A percentile compares a stretch with the other conserved stretches of the same genome.
phyloP scores from a whole-genome alignment of 2,113 vertebrate species.

The Clinocottus analis region DNA sequence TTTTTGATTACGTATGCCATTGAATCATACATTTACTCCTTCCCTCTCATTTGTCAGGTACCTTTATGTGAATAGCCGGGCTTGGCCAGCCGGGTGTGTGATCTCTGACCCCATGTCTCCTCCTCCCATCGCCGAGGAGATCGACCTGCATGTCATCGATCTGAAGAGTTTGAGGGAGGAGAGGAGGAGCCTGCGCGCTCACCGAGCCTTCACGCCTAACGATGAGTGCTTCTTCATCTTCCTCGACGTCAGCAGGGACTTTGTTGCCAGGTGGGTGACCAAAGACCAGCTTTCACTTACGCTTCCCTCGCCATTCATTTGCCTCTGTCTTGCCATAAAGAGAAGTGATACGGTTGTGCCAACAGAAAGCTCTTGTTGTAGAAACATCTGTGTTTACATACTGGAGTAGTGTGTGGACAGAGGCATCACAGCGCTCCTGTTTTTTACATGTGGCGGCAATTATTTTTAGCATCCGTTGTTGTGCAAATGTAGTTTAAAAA shows the following conservation, averaged over 20 bases:
- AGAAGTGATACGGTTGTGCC: not conserved
- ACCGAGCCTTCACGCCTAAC: conserved; percentile 94
- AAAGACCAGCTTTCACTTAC: not conserved
- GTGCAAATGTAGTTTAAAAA: not conserved
- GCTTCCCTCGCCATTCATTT: not conserved
- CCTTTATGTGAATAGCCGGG: conserved; percentile 95
- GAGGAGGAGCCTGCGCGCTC: conserved; percentile 89
- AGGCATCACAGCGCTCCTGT: too few relatives aligned
- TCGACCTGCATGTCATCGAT: conserved; percentile 94
- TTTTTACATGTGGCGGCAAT: too few relatives aligned
- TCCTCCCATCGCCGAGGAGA: conserved; percentile 95
- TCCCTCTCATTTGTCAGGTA: conserved; percentile 82
- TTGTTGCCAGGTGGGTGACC: conserved; percentile 90
- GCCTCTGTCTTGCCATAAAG: not conserved
- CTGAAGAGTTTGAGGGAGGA: conserved; percentile 95
- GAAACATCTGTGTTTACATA: not conserved
- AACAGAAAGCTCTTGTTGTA: not conserved
- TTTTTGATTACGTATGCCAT: not conserved
- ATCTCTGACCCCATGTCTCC: conserved; percentile 96
- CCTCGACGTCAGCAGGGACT: conserved; percentile 95
- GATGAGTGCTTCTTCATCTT: conserved; percentile 99
- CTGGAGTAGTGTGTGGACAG: too few relatives aligned
- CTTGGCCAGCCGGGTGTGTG: conserved; percentile 91
- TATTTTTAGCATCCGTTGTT: not conserved
- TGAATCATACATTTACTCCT: not conserved